Percentiles rank a stretch among this genome's conserved stretches.
These are phyloP conservation scores for Dryobotodes eremita DNA, from an alignment of 2,888 invertebrate species.

Conservation along the genomic window DNA sequence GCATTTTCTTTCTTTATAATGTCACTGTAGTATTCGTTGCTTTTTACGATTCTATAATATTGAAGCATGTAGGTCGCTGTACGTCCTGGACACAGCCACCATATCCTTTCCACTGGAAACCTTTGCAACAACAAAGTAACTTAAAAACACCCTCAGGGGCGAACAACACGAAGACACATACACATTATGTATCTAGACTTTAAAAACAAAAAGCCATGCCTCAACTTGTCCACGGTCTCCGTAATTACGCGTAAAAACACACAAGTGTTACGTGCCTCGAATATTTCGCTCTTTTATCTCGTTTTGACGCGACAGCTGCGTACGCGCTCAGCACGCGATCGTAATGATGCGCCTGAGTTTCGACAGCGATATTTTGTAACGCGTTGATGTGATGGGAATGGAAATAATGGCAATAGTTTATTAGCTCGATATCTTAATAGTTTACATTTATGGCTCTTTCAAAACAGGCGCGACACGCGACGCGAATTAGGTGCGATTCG, in stretches of 20 bases:
- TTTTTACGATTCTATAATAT: too few species aligned
- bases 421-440: slow-evolving; percentile 28
- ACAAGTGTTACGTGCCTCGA: slow-evolving; percentile 64
- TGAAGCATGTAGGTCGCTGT: too few species aligned
- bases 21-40: too few species aligned
- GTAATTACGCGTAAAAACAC: slow-evolving; percentile 66
- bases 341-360: slow-evolving; percentile 52
- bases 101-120: too few species aligned
- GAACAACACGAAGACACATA: background rate
- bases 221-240: slow-evolving; percentile 42
- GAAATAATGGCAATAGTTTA: slow-evolving; percentile 2
- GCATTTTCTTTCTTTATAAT: too few species aligned
- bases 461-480: too few species aligned
- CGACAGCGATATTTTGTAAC: slow-evolving; percentile 33
- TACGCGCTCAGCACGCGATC: slow-evolving; percentile 60
- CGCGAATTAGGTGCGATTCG: too few species aligned
- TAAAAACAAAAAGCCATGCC: slow-evolving; percentile 49
- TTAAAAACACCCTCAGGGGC: background rate
- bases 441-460: background rate
- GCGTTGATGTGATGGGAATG: slow-evolving; percentile 33
- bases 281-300: slow-evolving; percentile 55
- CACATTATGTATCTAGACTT: background rate
- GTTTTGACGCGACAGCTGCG: slow-evolving; percentile 62
- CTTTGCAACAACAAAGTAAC: background rate
- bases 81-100: too few species aligned